Evolutionary conservation across 2,113 vertebrate species (phyloP).

Genomic region (Corythornis cristatus): DNA sequence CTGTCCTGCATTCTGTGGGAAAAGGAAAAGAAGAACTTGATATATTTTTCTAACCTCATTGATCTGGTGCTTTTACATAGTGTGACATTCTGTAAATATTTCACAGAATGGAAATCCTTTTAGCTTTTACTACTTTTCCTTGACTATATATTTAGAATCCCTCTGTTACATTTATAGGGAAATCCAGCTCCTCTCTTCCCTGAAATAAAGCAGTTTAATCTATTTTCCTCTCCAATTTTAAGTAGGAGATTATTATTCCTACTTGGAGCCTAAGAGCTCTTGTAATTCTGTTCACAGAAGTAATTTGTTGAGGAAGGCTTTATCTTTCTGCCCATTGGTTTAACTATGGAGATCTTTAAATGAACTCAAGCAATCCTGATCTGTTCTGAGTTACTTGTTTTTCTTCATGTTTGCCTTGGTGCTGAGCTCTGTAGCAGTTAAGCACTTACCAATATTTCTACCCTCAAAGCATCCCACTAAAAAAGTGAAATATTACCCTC

Average conservation of each 20-base stretch:
- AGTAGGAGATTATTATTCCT: background rate
- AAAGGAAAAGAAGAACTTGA: background rate
- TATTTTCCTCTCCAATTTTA: constrained; percentile 12
- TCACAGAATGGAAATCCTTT: constrained; percentile 18
- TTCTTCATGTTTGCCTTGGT: background rate
- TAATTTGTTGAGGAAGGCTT: background rate
- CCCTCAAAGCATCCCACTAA: background rate
- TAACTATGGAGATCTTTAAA: background rate
- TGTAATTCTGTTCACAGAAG: background rate
- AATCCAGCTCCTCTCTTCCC: background rate
- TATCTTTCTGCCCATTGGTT: background rate
- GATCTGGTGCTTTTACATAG: background rate
- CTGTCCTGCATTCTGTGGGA: background rate
- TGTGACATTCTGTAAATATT: background rate
- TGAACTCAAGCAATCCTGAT: background rate
- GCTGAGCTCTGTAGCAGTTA: background rate
- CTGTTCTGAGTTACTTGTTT: background rate
- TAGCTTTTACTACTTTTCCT: constrained; percentile 16
- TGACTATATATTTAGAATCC: background rate
- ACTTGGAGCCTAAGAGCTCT: background rate
- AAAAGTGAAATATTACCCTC: background rate
- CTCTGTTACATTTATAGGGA: background rate
- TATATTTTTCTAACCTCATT: background rate
- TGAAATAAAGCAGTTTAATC: constrained; percentile 36
- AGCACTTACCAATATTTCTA: background rate